Base-by-base conservation (phyloP, 2,113 vertebrate species). In the Perca flavescens region DNA sequence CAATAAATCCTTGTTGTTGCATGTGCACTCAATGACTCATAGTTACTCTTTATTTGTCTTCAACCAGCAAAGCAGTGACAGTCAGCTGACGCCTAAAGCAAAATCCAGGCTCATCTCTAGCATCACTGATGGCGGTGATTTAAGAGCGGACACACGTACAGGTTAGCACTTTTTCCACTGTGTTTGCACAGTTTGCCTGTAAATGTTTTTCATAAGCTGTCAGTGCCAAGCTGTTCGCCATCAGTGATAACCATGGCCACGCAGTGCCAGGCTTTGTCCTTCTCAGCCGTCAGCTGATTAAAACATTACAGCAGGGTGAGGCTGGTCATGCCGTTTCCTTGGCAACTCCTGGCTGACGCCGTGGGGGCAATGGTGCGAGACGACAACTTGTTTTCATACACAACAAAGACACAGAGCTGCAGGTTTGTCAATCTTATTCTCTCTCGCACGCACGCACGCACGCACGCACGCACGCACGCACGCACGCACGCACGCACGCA, bases 371-470 rank as follows among this genome's bases (percentile, higher is more conserved):
- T 15, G 36, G 71, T 31, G 74, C 62, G 25, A 62, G 68, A 80
- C 54, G 56, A 79, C 22, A 31, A 68, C 78, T 83, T 85, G 86
- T 95, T 94, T 92, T 88, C 40, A 93, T 34, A 84, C 75, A 93
- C 82, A 93, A 93, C 90, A 94, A 78, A 84, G 83, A 75, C 65
- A 56, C 66, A 31, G 52, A 57, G 79, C 49, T 16, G 67, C 67
- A 77, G 72, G 58, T 84, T 75, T 75, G 74, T 79, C 63, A 22
- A 54, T 74, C 71, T 67, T 49, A 75, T 53, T 64, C 34, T 54
- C 47, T 15, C n/a, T 57, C 21, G 9, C 36, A 1, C 4, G 7
- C 16, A 14, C 8, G 6, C 15, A 67, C 7, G 61, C 36, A 1
- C 6, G 7, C 16, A 14, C 11, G 7, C 15, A 67, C 7, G 61